Percentiles rank a stretch among this genome's conserved stretches.
Evolutionary conservation across 2,113 vertebrate species (phyloP).

Genomic region (Grammomys surdaster): DNA sequence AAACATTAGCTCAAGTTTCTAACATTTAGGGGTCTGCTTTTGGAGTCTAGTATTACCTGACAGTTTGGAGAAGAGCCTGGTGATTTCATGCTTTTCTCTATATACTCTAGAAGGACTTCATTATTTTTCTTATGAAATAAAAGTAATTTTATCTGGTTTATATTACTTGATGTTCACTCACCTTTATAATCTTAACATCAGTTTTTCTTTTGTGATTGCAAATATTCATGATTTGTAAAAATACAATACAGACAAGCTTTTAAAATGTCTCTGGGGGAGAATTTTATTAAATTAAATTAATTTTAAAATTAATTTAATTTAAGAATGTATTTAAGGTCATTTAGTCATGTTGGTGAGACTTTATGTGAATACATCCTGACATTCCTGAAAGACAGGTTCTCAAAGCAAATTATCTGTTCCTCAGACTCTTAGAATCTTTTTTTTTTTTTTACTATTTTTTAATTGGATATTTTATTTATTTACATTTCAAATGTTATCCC

Average conservation of each 20-base stretch:
- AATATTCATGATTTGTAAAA: not conserved
- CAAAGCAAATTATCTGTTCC: not conserved
- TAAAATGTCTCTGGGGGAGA: not conserved
- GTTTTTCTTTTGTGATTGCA: not conserved
- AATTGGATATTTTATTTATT: no score
- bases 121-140: not conserved
- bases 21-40: not conserved
- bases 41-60: not conserved
- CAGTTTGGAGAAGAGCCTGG: not conserved
- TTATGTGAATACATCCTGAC: not conserved
- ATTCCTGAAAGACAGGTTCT: not conserved
- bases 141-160: not conserved
- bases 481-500: no score
- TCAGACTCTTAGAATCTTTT: not conserved
- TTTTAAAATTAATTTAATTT: not conserved
- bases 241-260: not conserved
- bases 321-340: not conserved
- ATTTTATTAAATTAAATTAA: not conserved
- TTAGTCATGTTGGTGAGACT: not conserved
- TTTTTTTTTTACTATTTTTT: no score
- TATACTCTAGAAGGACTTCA: not conserved
- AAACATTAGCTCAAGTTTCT: not conserved
- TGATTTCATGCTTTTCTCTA: not conserved
- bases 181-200: not conserved
- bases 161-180: not conserved